Evolutionary conservation across 23 tunicate genomes (phyloP), one percentile per base, ranked within the genome.

Genomic region (Diplosoma virens): DNA sequence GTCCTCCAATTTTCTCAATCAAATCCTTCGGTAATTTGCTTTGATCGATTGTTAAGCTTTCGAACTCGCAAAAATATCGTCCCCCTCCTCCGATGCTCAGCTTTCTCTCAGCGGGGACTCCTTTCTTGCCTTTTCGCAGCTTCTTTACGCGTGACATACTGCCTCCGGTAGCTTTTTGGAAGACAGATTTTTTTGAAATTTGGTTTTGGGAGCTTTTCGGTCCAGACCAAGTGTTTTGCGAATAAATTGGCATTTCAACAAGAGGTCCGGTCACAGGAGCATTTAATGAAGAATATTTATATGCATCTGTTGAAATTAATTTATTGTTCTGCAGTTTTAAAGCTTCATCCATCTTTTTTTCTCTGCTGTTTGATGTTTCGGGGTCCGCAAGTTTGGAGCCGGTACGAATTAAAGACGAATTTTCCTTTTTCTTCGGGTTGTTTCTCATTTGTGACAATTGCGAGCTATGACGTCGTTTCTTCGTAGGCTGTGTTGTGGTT

Each of bases 51-150:
- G 89, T 82, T 37, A 84, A 30, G 0, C 82, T 59, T 33, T 60
- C 83, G 46, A 76, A 84, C 50, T 84, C 89, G 60, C 82, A 76
- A 24, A 84, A 63, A 41, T 76, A 84, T 22, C 61, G 71, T 1
- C 89, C 87, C 16, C 81, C 81, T 30, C 87, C 87, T 54, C 87
- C 81, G 1, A 82, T 82, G 75, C 87, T 82, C 5, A 82, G 75
- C 25, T 82, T 73, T 7, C 87, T n/a, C 25, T 68, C 63, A 1
- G 50, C 41, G 22, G 20, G 11, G 26, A 30, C 25, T 1, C 32
- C 36, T 26, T 75, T 75, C 26, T 21, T 58, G 21, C 17, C 30
- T 63, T 37, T 34, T 0, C 60, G 71, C 29, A 36, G 79, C 1
- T 67, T 48, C 32, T 37, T 32, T 18, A 47, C 3, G 18, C 41